Evolutionary conservation across 2,888 invertebrate species (phyloP), one percentile per base, ranked within the genome.

Genomic region (Argynnis bischoffii): DNA sequence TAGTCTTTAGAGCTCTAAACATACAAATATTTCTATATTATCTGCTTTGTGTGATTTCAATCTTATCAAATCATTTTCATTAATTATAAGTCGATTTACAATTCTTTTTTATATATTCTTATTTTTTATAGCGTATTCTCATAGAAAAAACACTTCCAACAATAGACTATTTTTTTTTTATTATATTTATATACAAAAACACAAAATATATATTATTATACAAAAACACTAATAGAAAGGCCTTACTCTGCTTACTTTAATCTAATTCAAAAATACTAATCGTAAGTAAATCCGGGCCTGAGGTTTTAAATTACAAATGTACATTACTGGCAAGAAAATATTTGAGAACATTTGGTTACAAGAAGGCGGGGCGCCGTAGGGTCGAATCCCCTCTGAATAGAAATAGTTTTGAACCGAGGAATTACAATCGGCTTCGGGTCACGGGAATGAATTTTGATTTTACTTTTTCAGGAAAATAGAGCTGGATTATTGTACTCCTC

Each of bases 331-430:
- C 16, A 51, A 47, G 64, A 51, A 61, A 65, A 67, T 65, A 71
- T 70, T 67, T 55, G 55, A 57, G 11, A 51, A 31, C 60, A 65
- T 63, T 71, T 55, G 60, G 67, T 65, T 55, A 69, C 57, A 35
- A 63, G 55, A 55, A 61, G 47, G 31, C 51, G 63, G 67, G 63
- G 51, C 51, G 65, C 63, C 82, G 75, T 78, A 79, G 84, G 87
- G 84, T 83, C 78, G 78, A 73, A 83, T 81, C 88, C 89, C 87
- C 80, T 82, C 80, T 76, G 87, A 87, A 89, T 88, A 82, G 88
- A 86, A 91, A 90, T 90, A 90, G 90, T 88, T 89, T 90, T 85
- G 83, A 85, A 81, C 59, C 41, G 73, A 79, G 81, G 82, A 88
- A 88, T 89, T 89, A 88, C 87, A 83, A 78, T 76, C 81, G 78